These are phyloP conservation scores for Eupithecia exiguata DNA, from an alignment of 2,888 invertebrate genomes.

Conservation along the genomic window DNA sequence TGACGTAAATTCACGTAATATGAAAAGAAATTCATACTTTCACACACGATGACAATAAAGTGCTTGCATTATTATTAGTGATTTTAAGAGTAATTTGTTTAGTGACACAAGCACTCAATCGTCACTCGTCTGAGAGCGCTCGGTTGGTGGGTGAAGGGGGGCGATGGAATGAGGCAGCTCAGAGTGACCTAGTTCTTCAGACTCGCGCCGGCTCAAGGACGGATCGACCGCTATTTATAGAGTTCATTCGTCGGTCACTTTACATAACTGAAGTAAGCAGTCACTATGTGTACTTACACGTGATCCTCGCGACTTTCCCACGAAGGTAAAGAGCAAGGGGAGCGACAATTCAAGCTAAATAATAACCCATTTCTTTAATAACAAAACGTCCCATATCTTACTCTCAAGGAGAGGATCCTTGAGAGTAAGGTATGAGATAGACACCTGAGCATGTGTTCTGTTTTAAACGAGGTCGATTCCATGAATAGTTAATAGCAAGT, in stretches of 20 bases:
- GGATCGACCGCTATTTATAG: conserved; percentile 82
- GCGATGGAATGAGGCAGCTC: conserved; percentile 66
- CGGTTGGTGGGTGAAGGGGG: conserved; percentile 56
- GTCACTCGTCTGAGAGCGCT: conserved; percentile 48
- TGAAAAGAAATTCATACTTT: conserved; percentile 23
- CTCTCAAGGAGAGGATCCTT: conserved; percentile 54
- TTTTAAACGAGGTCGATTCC: conserved; percentile 47
- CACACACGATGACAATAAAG: conserved; percentile 18
- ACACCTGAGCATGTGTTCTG: conserved; percentile 31
- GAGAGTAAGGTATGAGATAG: conserved; percentile 38
- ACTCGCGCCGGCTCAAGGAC: conserved; percentile 80
- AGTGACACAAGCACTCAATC: conserved; percentile 46
- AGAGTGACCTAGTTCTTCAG: conserved; percentile 78
- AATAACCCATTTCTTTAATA: conserved; percentile 64
- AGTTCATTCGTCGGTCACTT: conserved; percentile 77
- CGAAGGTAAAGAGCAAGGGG: conserved; percentile 58
- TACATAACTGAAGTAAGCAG: conserved; percentile 75
- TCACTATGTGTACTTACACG: conserved; percentile 69
- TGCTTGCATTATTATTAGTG: conserved; percentile 44
- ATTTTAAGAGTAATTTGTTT: conserved; percentile 55
- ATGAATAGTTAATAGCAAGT: conserved; percentile 9
- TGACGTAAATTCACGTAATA: background rate
- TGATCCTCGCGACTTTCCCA: conserved; percentile 69
- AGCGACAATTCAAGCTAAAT: conserved; percentile 55
- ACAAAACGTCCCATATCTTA: no score